Base-by-base conservation (phyloP, 2,888 invertebrate genomes). In the Bhutanitis thaidina region DNA sequence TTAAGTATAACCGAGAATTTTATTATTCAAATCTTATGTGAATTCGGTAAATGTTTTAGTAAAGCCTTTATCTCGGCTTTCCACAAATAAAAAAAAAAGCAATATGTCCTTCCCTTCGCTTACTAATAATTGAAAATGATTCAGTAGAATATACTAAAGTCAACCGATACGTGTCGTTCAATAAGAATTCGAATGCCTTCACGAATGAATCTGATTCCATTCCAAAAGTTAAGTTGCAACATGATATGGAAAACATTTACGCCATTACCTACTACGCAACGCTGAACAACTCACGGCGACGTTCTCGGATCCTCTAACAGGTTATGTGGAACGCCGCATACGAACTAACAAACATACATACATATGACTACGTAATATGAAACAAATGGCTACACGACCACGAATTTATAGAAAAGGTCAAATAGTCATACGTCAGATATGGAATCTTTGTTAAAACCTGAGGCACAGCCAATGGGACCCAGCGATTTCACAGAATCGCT, bases 381-480 rank as follows among this genome's bases (percentile, higher is more conserved):
- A 49, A 43, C 43, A 43, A 20, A 43, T 14, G 30, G 13, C 13
- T 20, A 15, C 46, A 49, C 51, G 55, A 37, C 50, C 51, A 49
- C 52, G 52, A 57, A 59, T 61, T 59, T 60, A 63, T 58, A 48
- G 56, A 49, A 51, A 52, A 62, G 64, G 64, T 64, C 64, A 61
- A 55, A 56, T 35, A 50, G 46, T 40, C 41, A 53, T 52, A 50
- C 53, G 49, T 55, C 55, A 52, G 54, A 53, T 50, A 53, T 13
- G 43, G 40, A 41, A 40, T 34, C 45, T 43, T 29, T 38, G 12
- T 12, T 27, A 32, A 44, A 15, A 10, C 27, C 10, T 15, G 35
- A 7, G 20, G 27, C 10, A 10, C 0, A 7, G n/a, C 1, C n/a
- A 5, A 41, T 32, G 30, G 16, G 48, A 27, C 30, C n/a, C 36